Evolutionary conservation across 2,113 vertebrate species (phyloP), one percentile per base, ranked within the genome.

Genomic region (Xiphophorus hellerii): DNA sequence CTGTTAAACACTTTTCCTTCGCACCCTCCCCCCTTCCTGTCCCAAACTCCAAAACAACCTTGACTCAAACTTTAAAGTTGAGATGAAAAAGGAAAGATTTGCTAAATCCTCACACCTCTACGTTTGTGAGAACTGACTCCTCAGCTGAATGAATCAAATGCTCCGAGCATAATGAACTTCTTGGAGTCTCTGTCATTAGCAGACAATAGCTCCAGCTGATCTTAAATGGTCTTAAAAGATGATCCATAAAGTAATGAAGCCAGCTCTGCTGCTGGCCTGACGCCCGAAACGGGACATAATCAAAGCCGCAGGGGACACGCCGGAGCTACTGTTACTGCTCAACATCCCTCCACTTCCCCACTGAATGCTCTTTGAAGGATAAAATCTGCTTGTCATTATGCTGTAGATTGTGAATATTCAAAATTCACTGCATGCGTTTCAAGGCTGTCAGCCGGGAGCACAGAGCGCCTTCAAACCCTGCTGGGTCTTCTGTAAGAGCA

Each of bases 211-310:
- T 69, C 74, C 71, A 58, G 84, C 78, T 94, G 94, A 95, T 94
- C 92, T 92, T 95, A 94, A 94, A 92, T 60, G 90, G 86, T 93
- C 89, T 93, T 93, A 94, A 93, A 94, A 94, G 93, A 95, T 94
- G 93, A 95, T 95, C 94, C 92, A 95, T 95, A 94, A 83, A 76
- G 92, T 95, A 94, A 94, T 95, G 92, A 92, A 94, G 92, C 90
- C 73, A 67, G 81, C 83, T 83, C 83, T 73, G 82, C 81, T 39
- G 61, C 78, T 94, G 93, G 94, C 91, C 74, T 1, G 9, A 25
- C 15, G 93, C 94, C 93, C 86, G 35, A 85, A 88, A 25, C 66
- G 22, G 88, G 84, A 92, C 89, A 89, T 89, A 88, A 92, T 94
- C 90, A 92, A 91, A 91, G 90, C 80, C 88, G 78, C 84, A 0